Evolutionary conservation across 2,797 vertebrate genomes (phyloP).

Genomic region (Malurus splendens): DNA sequence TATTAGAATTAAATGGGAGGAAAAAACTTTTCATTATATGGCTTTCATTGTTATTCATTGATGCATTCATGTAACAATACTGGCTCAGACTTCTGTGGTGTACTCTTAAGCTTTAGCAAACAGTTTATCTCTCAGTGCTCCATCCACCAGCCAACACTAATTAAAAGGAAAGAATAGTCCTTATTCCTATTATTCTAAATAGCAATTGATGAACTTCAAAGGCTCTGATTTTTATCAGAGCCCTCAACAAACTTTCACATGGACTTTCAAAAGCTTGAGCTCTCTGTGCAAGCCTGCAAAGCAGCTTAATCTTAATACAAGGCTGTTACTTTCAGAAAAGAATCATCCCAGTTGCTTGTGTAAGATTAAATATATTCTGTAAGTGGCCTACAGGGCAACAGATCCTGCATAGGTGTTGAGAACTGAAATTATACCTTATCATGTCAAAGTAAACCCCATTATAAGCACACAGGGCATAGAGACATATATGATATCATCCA

Average conservation of each 20-base stretch:
- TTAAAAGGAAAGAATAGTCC: slow-evolving; percentile 59
- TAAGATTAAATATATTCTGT: background rate
- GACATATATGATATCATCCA: accelerated
- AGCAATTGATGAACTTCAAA: slow-evolving; percentile 44
- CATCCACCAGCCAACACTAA: slow-evolving; percentile 45
- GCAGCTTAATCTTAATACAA: background rate
- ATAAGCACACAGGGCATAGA: background rate
- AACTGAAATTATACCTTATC: background rate
- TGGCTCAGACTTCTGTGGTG: slow-evolving; percentile 29
- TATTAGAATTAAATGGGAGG: slow-evolving; percentile 67
- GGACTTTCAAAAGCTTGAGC: background rate
- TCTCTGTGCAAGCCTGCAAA: background rate
- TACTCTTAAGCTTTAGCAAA: slow-evolving; percentile 60
- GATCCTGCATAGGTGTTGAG: background rate
- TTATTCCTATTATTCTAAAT: slow-evolving; percentile 52
- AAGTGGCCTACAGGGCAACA: background rate
- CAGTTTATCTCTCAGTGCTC: slow-evolving; percentile 53
- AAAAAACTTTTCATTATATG: slow-evolving; percentile 65
- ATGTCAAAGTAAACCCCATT: background rate
- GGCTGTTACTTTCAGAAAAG: background rate
- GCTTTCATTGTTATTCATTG: slow-evolving; percentile 69
- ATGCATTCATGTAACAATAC: slow-evolving; percentile 64
- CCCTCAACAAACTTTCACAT: slow-evolving; percentile 2
- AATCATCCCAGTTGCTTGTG: background rate
- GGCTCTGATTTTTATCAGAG: slow-evolving; percentile 42